Percentiles rank a stretch among this genome's conserved stretches.
phyloP scores from a whole-genome alignment of 1,140 invertebrate species.

The Antheraea mylitta region DNA sequence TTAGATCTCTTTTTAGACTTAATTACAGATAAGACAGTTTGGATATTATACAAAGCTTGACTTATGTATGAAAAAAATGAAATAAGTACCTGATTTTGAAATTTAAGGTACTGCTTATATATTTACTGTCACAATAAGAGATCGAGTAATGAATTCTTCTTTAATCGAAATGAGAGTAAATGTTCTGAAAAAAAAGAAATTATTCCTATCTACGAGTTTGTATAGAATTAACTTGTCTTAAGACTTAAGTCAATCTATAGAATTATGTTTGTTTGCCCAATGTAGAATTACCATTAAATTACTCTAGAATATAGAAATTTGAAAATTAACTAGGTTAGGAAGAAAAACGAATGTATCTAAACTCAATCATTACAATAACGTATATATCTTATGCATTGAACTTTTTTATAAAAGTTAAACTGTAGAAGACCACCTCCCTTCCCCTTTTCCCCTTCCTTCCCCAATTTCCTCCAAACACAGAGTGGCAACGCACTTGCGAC shows the following conservation, averaged over 20 bases:
- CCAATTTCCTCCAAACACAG: too few relatives aligned
- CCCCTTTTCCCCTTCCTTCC: too few relatives aligned
- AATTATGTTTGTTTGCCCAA: not conserved
- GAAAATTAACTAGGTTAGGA: not conserved
- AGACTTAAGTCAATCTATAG: not conserved
- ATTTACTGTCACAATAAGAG: not conserved
- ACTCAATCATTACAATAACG: not conserved
- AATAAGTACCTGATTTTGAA: not conserved
- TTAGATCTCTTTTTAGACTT: conserved; percentile 53
- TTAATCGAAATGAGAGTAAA: too few relatives aligned
- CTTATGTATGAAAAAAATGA: not conserved
- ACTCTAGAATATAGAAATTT: not conserved
- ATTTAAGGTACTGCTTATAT: not conserved
- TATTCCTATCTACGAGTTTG: too few relatives aligned
- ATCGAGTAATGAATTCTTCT: not conserved
- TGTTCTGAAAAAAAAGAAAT: too few relatives aligned
- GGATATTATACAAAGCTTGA: not conserved
- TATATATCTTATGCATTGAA: too few relatives aligned
- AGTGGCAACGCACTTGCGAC: too few relatives aligned
- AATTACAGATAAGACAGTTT: not conserved
- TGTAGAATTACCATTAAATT: not conserved
- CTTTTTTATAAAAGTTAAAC: too few relatives aligned
- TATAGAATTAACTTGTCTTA: too few relatives aligned
- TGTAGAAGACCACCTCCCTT: too few relatives aligned
- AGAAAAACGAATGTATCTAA: not conserved